Conservation (phyloP, 2,888 invertebrate species). For the Oithona nana region DNA sequence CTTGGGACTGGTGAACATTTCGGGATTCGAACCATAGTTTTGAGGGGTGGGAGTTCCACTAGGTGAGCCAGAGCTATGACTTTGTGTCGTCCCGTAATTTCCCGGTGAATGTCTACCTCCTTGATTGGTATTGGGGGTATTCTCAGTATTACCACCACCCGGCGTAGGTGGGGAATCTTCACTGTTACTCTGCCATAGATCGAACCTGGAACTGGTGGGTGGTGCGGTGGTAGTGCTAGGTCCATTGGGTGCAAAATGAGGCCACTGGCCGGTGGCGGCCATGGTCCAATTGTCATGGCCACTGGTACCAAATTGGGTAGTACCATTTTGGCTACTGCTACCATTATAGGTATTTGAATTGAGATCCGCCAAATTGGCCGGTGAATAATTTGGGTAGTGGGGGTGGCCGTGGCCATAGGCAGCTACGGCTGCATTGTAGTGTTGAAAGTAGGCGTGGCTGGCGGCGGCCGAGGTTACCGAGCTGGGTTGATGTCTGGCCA, state of each 20-base stretch:
- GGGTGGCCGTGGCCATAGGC: background rate
- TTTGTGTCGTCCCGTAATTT: background rate
- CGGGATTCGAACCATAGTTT: background rate
- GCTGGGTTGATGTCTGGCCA: background rate
- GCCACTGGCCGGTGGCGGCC: background rate
- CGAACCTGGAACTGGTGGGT: background rate
- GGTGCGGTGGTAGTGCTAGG: too few relatives aligned
- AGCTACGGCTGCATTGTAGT: background rate
- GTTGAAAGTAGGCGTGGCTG: background rate
- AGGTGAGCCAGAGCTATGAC: background rate
- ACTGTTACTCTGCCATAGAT: background rate
- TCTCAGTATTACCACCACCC: background rate
- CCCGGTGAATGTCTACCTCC: background rate
- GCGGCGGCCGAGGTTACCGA: background rate
- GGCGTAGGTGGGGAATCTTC: background rate
- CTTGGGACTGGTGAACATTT: background rate
- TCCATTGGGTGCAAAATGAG: background rate
- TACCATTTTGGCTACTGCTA: background rate
- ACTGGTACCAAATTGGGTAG: background rate
- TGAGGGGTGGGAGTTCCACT: background rate
- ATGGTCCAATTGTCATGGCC: background rate
- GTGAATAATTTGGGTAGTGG: background rate
- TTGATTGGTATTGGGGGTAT: background rate
- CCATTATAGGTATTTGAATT: background rate
- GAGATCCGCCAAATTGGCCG: background rate